Base-by-base conservation (phyloP, 2,113 vertebrate genomes). In the Phoxinus phoxinus region DNA sequence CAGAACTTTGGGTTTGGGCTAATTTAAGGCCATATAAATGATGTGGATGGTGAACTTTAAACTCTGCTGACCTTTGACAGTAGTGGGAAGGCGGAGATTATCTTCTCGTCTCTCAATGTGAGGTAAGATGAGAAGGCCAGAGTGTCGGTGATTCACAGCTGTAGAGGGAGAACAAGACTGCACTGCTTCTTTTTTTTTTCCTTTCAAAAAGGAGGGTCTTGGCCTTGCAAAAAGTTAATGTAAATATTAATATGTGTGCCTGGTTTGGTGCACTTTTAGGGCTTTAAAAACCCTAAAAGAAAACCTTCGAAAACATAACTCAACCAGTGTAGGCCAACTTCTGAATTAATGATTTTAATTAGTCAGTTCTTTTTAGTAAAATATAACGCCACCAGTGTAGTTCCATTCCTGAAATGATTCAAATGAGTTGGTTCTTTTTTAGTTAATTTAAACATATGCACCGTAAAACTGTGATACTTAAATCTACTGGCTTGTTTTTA, bases 1-100 rank as follows among this genome's bases (percentile, higher is more conserved):
- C 89, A 90, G 91, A 95, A 88, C 87, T 88, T 91, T 89, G 93
- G 92, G 94, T 95, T 91, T 90, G 92, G 94, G 91, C 95, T 95
- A 95, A 96, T 96, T 97, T 97, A 95, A 89, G 94, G 96, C 94
- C 94, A 95, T 96, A 96, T 96, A 96, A 96, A 97, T 96, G 96
- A 95, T 94, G 92, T 94, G 90, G 94, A 94, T 94, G 95, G 91
- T 94, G 94, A 96, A 97, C 97, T 96, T 93, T 97, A 93, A 96
- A 96, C 96, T 94, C 87, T 88, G 9, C 65, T 94, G 95, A 96
- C 97, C 97, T 97, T 96, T 97, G 96, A 96, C 96, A 96, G 95
- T 94, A 90, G 90, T 96, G 95, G 95, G 94, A 95, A 91, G 94
- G 95, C 94, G 94, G 93, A 94, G 96, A 95, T 97, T 95, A 97